These are phyloP conservation scores for Cephus pygmeus DNA, from an alignment of 2,888 invertebrate species.

Conservation along the genomic window DNA sequence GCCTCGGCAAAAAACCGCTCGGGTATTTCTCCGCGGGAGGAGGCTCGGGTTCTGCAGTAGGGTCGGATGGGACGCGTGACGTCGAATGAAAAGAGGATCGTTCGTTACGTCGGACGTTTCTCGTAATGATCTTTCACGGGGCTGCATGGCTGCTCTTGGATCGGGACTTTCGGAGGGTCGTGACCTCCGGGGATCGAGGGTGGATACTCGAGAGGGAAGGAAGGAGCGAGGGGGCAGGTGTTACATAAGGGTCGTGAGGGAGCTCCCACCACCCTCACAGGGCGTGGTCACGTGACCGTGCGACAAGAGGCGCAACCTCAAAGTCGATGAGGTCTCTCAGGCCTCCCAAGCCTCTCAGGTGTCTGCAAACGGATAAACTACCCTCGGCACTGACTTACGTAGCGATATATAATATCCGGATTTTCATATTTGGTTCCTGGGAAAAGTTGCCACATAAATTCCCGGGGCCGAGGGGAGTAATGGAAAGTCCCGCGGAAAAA, in stretches of 20 bases:
- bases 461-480: conserved; percentile 2
- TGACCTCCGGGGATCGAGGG: background rate
- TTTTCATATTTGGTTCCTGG: conserved; percentile 42
- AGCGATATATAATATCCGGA: conserved; percentile 45
- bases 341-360: background rate
- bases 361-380: conserved; percentile 37
- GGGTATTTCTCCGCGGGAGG: no score
- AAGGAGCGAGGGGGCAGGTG: no score
- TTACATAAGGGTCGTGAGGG: no score
- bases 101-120: background rate
- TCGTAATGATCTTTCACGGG: background rate
- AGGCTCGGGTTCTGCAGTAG: background rate
- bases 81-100: background rate
- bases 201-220: background rate
- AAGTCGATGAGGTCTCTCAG: background rate
- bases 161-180: background rate
- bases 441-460: conserved; percentile 52
- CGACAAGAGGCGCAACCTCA: background rate
- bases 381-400: conserved; percentile 31
- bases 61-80: background rate
- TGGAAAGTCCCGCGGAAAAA: conserved; percentile 32
- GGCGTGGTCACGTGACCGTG: background rate
- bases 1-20: background rate
- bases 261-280: background rate
- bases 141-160: background rate